Percentiles rank a stretch among this genome's conserved stretches.
Conservation (phyloP, 2,888 invertebrate species). For the Drosophila eohydei region DNA sequence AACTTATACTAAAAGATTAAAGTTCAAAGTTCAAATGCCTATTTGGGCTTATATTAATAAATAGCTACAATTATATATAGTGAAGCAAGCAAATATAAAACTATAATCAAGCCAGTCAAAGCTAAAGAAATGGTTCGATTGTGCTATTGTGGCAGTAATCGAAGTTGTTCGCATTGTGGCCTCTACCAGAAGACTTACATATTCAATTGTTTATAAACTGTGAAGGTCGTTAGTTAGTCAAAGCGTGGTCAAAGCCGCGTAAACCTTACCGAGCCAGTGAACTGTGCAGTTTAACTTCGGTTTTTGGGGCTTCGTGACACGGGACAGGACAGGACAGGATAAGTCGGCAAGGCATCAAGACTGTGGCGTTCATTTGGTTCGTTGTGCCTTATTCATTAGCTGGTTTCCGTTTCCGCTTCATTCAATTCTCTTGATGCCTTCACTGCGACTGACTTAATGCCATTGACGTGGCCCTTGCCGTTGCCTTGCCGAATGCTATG, state of each 20-base stretch:
- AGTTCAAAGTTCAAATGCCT: not conserved
- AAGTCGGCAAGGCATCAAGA: conserved; percentile 13
- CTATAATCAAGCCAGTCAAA: not conserved
- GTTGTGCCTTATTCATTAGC: conserved; percentile 77
- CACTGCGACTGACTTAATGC: conserved; percentile 71
- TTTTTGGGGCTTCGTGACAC: conserved; percentile 10
- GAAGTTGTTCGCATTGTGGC: conserved; percentile 4
- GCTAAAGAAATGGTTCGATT: conserved; percentile 18
- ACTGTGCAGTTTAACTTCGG: conserved; percentile 47
- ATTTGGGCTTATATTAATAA: not conserved
- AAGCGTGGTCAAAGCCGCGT: conserved; percentile 6
- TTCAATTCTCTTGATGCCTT: conserved; percentile 71
- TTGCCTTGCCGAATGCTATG: conserved; percentile 45
- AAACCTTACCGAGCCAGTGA: conserved; percentile 36
- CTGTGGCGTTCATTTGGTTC: conserved; percentile 70
- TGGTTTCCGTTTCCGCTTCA: conserved; percentile 77
- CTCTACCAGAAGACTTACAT: conserved; percentile 21
- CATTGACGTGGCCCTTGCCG: conserved; percentile 55
- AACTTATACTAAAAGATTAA: not conserved
- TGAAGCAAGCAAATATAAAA: not conserved
- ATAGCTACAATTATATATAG: not conserved
- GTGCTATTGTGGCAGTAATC: conserved; percentile 12
- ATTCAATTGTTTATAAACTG: conserved; percentile 47
- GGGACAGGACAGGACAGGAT: not conserved
- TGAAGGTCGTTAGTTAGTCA: conserved; percentile 59